Conservation (phyloP, 2,888 invertebrate species). For the Oasisia sp. region DNA sequence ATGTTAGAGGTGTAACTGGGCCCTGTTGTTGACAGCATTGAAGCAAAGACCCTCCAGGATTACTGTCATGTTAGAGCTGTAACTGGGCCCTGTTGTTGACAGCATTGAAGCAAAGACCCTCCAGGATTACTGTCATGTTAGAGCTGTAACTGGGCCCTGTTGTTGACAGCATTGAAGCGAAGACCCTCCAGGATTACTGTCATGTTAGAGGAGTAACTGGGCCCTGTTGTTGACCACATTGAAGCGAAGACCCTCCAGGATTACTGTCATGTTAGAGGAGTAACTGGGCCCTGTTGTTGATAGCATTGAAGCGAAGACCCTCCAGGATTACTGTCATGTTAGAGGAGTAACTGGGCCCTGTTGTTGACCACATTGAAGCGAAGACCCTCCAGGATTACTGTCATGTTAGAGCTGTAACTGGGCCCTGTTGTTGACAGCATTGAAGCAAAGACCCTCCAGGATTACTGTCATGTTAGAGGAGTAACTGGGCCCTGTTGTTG, state of each 20-base stretch:
- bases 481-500: background rate
- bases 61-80: slow-evolving; percentile 51
- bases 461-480: slow-evolving; percentile 52
- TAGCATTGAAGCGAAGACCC: slow-evolving; percentile 36
- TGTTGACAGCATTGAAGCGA: too few relatives aligned
- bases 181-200: background rate
- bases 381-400: slow-evolving; percentile 6
- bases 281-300: background rate
- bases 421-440: background rate
- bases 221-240: background rate
- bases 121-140: slow-evolving; percentile 63
- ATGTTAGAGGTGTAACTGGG: background rate
- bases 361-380: too few relatives aligned
- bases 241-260: slow-evolving; percentile 52
- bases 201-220: background rate
- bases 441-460: slow-evolving; percentile 50
- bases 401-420: background rate
- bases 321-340: slow-evolving; percentile 64
- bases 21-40: background rate
- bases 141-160: too few relatives aligned
- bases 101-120: slow-evolving; percentile 43
- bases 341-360: too few relatives aligned
- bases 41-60: slow-evolving; percentile 52
- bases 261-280: slow-evolving; percentile 51
- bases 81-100: background rate